Conservation (phyloP, 2,888 invertebrate genomes). For the Tipula vernalis region DNA sequence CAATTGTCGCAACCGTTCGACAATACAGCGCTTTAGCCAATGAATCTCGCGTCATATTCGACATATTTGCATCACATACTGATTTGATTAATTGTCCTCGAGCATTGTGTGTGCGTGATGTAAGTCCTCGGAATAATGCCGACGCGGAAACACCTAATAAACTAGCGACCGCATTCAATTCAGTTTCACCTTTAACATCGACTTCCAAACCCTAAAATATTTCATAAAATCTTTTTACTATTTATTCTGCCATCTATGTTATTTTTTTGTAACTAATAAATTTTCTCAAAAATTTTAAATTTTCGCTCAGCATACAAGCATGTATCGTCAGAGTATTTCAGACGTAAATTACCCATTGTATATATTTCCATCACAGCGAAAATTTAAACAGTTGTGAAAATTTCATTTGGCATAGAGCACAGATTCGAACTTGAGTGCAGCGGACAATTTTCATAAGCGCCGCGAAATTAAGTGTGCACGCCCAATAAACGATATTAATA, state of each 20-base stretch:
- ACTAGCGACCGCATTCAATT: constrained; percentile 75
- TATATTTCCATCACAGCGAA: constrained; percentile 26
- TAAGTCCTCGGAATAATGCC: constrained; percentile 55
- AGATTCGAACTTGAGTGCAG: not conserved
- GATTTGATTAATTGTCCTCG: constrained; percentile 68
- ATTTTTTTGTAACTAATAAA: not conserved
- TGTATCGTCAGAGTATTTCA: constrained; percentile 21
- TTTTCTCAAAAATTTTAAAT: constrained; percentile 9
- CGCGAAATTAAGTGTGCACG: not conserved
- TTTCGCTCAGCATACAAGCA: constrained; percentile 23
- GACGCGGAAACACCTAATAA: constrained; percentile 50
- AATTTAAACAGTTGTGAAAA: constrained; percentile 11
- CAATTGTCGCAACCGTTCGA: constrained; percentile 87
- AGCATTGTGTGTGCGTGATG: constrained; percentile 67
- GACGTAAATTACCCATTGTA: constrained; percentile 33
- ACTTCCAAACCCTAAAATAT: constrained; percentile 47
- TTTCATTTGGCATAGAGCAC: not conserved
- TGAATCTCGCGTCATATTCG: constrained; percentile 78
- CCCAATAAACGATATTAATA: not conserved
- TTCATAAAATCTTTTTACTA: not conserved
- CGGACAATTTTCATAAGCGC: not conserved
- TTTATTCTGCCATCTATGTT: not conserved
- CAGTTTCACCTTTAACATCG: constrained; percentile 67
- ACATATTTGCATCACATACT: constrained; percentile 72
- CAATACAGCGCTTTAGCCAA: constrained; percentile 87